Evolutionary conservation across 2,888 invertebrate genomes (phyloP).

Genomic region (Lymantria dispar): DNA sequence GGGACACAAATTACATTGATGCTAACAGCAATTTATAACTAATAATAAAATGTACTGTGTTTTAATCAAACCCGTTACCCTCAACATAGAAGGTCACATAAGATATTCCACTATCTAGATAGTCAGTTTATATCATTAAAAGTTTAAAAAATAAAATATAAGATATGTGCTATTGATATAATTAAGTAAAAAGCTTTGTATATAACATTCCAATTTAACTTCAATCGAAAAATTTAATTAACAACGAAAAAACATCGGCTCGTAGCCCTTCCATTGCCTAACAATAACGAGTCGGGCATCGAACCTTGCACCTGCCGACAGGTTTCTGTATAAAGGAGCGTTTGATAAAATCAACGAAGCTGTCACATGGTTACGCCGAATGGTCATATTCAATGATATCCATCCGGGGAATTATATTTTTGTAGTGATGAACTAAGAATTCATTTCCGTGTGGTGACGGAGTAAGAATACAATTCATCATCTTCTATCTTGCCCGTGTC

Average conservation of each 20-base stretch:
- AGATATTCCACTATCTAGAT: neutral
- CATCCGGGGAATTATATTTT: neutral
- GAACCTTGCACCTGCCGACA: slow-evolving; percentile 31
- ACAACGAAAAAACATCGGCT: slow-evolving; percentile 27
- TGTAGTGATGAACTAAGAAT: neutral
- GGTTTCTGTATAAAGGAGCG: slow-evolving; percentile 28
- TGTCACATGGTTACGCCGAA: slow-evolving; percentile 21
- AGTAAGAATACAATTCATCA: neutral
- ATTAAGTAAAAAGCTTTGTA: neutral
- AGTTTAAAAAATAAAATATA: neutral
- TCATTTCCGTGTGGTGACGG: too few species aligned
- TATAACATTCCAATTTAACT: neutral
- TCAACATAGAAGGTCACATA: too few species aligned
- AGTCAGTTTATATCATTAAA: neutral
- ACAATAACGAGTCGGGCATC: slow-evolving; percentile 32
- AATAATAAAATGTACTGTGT: too few species aligned
- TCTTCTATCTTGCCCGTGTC: too few species aligned
- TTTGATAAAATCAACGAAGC: slow-evolving; percentile 36
- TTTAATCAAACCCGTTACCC: too few species aligned
- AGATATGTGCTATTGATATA: neutral
- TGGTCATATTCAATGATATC: slow-evolving; percentile 1
- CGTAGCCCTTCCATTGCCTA: slow-evolving; percentile 36
- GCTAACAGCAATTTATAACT: too few species aligned
- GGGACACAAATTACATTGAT: too few species aligned
- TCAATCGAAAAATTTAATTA: slow-evolving; percentile 29